Evolutionary conservation across 2,888 invertebrate genomes (phyloP).

Genomic region (Timema podura): DNA sequence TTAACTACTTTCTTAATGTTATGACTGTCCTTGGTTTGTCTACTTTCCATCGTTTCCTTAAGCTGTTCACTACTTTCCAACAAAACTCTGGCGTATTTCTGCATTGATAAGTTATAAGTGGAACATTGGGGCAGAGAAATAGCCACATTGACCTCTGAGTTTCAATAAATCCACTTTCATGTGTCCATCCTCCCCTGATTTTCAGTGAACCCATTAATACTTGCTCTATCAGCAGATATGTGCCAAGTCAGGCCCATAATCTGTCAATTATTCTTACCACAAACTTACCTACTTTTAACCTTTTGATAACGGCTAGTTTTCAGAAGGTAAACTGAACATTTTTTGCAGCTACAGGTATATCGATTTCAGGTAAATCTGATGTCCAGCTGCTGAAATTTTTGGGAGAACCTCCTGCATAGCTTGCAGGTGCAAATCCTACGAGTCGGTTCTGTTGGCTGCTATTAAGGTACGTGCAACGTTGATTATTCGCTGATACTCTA

Average conservation of each 20-base stretch:
- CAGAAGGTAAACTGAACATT: background rate
- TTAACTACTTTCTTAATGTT: too few species aligned
- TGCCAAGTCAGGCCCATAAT: background rate
- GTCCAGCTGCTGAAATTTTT: too few species aligned
- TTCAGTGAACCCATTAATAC: background rate
- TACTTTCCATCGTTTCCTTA: background rate
- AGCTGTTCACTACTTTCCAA: background rate
- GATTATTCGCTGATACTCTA: slow-evolving; percentile 4
- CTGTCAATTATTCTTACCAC: background rate
- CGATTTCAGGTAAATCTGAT: too few species aligned
- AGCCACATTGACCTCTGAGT: background rate
- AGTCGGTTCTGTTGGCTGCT: background rate
- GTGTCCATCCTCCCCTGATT: background rate
- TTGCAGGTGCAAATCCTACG: too few species aligned
- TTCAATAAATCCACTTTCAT: background rate
- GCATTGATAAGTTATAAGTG: slow-evolving; percentile 1
- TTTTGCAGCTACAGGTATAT: too few species aligned
- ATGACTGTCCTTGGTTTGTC: too few species aligned
- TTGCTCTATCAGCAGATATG: background rate
- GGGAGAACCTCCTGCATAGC: too few species aligned
- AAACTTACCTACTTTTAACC: background rate
- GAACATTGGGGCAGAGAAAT: background rate
- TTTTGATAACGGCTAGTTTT: background rate
- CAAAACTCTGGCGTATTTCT: background rate
- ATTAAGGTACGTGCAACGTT: background rate